Conservation (phyloP, 1,140 invertebrate species). For the Orussus abietinus region DNA sequence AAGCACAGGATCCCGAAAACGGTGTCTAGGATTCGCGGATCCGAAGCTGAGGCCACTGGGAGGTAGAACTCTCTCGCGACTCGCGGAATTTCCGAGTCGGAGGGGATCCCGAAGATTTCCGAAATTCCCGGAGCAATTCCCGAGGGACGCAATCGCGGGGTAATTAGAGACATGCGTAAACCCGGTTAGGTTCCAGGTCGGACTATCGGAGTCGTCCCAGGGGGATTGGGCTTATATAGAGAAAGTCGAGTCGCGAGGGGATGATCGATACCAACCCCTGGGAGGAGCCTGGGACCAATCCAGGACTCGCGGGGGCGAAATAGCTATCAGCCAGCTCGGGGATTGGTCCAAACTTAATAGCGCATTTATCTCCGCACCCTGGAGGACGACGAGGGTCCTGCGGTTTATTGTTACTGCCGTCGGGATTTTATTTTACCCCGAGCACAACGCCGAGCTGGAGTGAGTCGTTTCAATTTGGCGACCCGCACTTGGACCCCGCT, state of each 20-base stretch:
- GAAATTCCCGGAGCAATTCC: no score
- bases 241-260: constrained; percentile 14
- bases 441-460: background rate
- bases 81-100: no score
- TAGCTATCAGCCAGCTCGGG: constrained; percentile 20
- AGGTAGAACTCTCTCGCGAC: no score
- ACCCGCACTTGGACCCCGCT: background rate
- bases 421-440: constrained; percentile 36
- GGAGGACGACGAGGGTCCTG: constrained; percentile 23
- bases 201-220: constrained; percentile 34
- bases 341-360: constrained; percentile 40
- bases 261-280: constrained; percentile 48
- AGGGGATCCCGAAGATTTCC: no score
- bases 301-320: constrained; percentile 12
- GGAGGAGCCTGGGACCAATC: constrained; percentile 40
- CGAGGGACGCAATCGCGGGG: no score
- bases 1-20: no score
- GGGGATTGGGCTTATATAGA: constrained; percentile 43
- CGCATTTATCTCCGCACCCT: constrained; percentile 22
- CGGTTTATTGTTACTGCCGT: constrained; percentile 41
- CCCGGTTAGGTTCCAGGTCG: constrained; percentile 1
- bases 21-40: no score
- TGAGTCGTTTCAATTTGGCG: constrained; percentile 6
- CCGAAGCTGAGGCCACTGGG: no score
- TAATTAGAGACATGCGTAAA: no score